A percentile compares a stretch with the other conserved stretches of the same genome.
phyloP scores from a whole-genome alignment of 2,797 vertebrate species.

The Falco biarmicus region DNA sequence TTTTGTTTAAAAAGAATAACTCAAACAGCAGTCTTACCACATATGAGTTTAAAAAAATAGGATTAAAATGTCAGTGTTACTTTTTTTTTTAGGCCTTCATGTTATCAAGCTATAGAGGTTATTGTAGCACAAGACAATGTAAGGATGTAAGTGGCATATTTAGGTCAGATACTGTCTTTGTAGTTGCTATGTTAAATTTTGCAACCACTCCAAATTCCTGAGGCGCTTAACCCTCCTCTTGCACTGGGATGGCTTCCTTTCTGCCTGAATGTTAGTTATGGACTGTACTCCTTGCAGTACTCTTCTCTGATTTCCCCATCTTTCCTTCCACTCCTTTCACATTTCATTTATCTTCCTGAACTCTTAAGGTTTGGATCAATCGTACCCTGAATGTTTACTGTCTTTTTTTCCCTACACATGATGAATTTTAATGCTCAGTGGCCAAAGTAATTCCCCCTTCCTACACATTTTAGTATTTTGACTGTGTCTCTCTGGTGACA shows the following conservation, averaged over 20 bases:
- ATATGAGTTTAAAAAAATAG: neutral
- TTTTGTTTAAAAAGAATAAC: neutral
- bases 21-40: neutral
- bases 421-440: conserved; percentile 38
- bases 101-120: neutral
- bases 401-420: neutral
- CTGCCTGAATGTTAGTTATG: neutral
- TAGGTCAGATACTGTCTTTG: conserved; percentile 57
- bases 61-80: neutral
- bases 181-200: conserved; percentile 52
- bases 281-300: conserved; percentile 1
- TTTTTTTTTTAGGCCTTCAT: conserved; percentile 5
- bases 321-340: neutral
- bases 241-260: conserved; percentile 42
- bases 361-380: conserved; percentile 17
- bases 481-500: neutral
- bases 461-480: conserved; percentile 42
- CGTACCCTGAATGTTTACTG: conserved; percentile 24
- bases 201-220: conserved; percentile 19
- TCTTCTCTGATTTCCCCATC: conserved; percentile 31
- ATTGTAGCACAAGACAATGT: neutral
- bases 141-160: conserved; percentile 22
- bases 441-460: neutral
- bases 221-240: conserved; percentile 45
- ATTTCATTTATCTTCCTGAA: neutral